Base-by-base conservation (phyloP, 2,797 vertebrate species). In the Xiphophorus birchmanni region DNA sequence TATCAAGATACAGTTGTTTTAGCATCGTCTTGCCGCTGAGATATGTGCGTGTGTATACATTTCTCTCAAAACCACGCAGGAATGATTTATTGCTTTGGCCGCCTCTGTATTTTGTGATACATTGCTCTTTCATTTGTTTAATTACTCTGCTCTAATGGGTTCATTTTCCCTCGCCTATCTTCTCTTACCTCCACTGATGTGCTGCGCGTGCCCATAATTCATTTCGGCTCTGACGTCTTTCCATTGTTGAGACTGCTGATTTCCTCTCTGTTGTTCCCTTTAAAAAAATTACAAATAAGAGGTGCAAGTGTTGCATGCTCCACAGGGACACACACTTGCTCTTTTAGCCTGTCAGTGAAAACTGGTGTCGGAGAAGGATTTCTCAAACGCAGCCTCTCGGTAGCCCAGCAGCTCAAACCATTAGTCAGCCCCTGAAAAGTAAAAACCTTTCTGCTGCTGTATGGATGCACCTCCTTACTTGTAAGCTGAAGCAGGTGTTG, bases 111-210 rank as follows among this genome's bases (percentile, higher is more conserved):
- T 89, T 81, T 10, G 40, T 81, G 76, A 88, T 80, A 74, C 86
- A 85, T 79, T 17, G 63, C 88, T 82, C 87, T 81, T 87, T 90
- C 83, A 89, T 92, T 90, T 91, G 91, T 92, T 87, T 92, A 94
- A 94, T 94, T 93, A 91, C 84, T 78, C 79, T 26, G 52, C 82
- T 89, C 83, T 90, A 89, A 93, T 89, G 84, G 76, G 86, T 84
- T 90, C 65, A 84, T 93, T 92, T 89, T 48, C 84, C 50, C 84
- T 78, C 67, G 84, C 63, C 86, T 81, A 81, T 89, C 86, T 84
- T 77, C 80, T 82, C 42, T 77, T 83, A 76, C 81, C 75, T 87
- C 78, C 78, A 11, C 79, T 54, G 74, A 89, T 87, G 75, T 65
- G 17, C 80, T 85, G 86, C 40, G 37, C 23, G 58, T 48, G 52